Percentiles rank a stretch among this genome's conserved stretches.
These are phyloP conservation scores for Pagetopsis macropterus DNA, from an alignment of 2,797 vertebrate species.

Conservation along the genomic window DNA sequence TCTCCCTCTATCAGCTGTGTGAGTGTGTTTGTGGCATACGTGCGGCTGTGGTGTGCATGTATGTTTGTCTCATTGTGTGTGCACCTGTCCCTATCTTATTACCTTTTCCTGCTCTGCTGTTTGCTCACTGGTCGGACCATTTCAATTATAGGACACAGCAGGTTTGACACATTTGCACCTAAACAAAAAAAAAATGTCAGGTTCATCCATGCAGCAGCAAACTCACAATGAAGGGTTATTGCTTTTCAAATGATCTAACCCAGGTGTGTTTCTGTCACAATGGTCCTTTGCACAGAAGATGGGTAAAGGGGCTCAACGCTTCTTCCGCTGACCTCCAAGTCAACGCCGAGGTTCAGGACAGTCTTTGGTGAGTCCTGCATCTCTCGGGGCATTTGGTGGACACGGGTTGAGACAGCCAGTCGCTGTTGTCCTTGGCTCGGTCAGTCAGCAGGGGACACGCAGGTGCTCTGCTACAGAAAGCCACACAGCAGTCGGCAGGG, in stretches of 20 bases:
- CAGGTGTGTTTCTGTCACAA: constrained; percentile 9
- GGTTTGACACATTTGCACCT: constrained; percentile 27
- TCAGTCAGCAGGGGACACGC: constrained; percentile 70
- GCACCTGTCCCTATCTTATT: constrained; percentile 42
- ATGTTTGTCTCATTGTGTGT: neutral
- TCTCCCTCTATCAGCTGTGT: constrained; percentile 49
- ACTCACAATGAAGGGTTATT: constrained; percentile 4
- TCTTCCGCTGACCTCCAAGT: constrained; percentile 20
- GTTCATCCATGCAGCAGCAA: neutral
- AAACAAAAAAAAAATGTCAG: constrained; percentile 34
- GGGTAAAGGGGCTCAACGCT: neutral
- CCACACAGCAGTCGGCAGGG: constrained; percentile 63
- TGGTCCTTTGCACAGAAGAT: neutral
- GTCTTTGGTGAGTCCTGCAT: constrained; percentile 22
- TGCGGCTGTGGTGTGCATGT: neutral
- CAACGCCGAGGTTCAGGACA: constrained; percentile 23
- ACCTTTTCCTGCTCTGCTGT: constrained; percentile 32
- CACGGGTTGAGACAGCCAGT: constrained; percentile 35
- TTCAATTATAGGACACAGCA: constrained; percentile 33
- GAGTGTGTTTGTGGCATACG: constrained; percentile 6
- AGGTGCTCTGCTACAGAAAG: constrained; percentile 69
- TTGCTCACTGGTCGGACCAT: constrained; percentile 47
- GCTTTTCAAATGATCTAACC: constrained; percentile 9
- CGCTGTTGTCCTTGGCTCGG: constrained; percentile 72
- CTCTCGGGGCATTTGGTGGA: constrained; percentile 37